Percentiles rank a stretch among this genome's conserved stretches.
Conservation (phyloP, 2,113 vertebrate species). For the Pholis gunnellus region DNA sequence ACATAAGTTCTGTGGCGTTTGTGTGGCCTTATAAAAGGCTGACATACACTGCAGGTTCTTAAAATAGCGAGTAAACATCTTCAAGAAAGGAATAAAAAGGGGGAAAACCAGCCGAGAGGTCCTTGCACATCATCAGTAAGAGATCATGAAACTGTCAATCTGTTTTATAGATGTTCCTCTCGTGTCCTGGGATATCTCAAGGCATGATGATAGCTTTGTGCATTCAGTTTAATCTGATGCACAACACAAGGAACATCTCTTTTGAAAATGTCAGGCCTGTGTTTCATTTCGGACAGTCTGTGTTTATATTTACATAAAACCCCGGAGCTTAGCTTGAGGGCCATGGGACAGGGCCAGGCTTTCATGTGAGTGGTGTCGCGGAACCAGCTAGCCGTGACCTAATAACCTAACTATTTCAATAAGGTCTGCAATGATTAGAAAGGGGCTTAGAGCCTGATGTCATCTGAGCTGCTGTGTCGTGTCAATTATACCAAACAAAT, state of each 20-base stretch:
- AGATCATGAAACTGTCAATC: background rate
- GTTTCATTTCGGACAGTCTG: slow-evolving; percentile 13
- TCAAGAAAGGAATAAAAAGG: background rate
- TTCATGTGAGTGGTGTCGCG: slow-evolving; percentile 10
- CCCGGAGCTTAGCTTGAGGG: background rate
- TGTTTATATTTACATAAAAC: slow-evolving; percentile 6
- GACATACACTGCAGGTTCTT: background rate
- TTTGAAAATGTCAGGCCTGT: background rate
- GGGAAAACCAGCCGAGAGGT: background rate
- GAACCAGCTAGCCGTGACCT: slow-evolving; percentile 12
- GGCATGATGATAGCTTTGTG: background rate
- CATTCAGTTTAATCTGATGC: slow-evolving; percentile 16
- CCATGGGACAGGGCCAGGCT: slow-evolving; percentile 8
- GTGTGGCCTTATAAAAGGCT: background rate
- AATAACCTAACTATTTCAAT: slow-evolving; percentile 35
- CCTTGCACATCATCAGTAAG: background rate
- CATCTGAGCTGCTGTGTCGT: background rate
- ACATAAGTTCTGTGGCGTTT: background rate
- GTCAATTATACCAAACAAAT: slow-evolving; percentile 36
- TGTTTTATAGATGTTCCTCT: background rate
- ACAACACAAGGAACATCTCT: slow-evolving; percentile 5
- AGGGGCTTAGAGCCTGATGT: slow-evolving; percentile 27
- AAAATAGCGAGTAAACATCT: background rate
- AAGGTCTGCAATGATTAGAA: slow-evolving; percentile 52
- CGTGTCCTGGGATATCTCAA: background rate